Evolutionary conservation across 2,888 invertebrate species (phyloP), one percentile per base, ranked within the genome.

Genomic region (Lysandra coridon): DNA sequence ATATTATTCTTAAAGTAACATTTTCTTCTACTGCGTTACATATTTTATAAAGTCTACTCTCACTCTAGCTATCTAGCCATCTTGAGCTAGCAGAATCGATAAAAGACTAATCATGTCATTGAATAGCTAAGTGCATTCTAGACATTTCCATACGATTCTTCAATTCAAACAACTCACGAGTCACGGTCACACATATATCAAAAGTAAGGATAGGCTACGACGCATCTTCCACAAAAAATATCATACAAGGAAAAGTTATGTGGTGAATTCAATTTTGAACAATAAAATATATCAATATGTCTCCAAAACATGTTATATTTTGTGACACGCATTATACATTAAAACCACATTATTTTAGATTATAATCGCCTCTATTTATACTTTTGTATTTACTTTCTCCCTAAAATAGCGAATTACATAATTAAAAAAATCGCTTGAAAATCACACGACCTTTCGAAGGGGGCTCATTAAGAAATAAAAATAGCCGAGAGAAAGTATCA

Each of bases 401-500:
- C 30, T 23, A 64, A 37, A 69, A 69, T 33, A 69, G 69, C 33
- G 30, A n/a, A 30, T 64, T 69, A 69, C 17, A 69, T 69, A 69
- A 69, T 64, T 64, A 23, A 23, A 62, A 69, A 14, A 37, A 69
- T 4, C 30, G 69, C 33, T 69, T 17, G 5, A 37, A 64, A 69
- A 33, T 33, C 14, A 33, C 33, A 33, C 33, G 69, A 37, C 33
- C 37, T 69, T 17, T 17, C 0, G 10, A 4, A 23, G 30, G 69
- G 69, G 33, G 33, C 69, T 69, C 69, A 69, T 69, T 69, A 69
- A 62, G 62, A 62, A 62, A 62, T 62, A 62, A 69, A 64, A 69
- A 30, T 33, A 69, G 23, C 37, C 10, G 33, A 69, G 69, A 17
- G 69, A 69, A 69, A 69, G 69, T 69, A 33, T 6, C 14, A 37